Evolutionary conservation across 2,797 vertebrate genomes (phyloP).

Genomic region (Lepilemur septentrionalis): DNA sequence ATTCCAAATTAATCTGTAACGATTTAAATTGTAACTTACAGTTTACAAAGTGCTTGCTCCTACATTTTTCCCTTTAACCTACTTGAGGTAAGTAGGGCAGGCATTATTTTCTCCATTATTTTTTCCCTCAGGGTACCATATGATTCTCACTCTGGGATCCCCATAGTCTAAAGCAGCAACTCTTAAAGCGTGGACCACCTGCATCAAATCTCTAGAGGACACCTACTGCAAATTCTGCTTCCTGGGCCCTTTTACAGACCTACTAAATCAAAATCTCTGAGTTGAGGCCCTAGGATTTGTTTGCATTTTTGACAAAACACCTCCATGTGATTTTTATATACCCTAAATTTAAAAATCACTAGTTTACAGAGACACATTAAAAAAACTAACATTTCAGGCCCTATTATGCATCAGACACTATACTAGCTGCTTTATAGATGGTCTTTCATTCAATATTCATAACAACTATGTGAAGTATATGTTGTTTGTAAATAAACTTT

Average conservation of each 20-base stretch:
- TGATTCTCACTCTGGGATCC: not conserved
- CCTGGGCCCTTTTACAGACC: not conserved
- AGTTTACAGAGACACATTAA: not conserved
- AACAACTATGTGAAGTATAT: not conserved
- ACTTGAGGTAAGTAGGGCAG: slow-evolving; percentile 21
- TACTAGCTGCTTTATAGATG: not conserved
- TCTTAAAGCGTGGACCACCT: not conserved
- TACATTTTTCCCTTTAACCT: slow-evolving; percentile 1
- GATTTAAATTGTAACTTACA: slow-evolving; percentile 55
- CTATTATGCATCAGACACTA: not conserved
- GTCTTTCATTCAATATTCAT: not conserved
- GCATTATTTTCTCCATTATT: not conserved
- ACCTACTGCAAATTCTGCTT: not conserved
- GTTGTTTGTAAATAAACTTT: not conserved
- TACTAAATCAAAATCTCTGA: slow-evolving; percentile 6
- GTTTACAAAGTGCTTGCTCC: slow-evolving; percentile 22
- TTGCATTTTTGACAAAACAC: not conserved
- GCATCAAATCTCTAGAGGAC: not conserved
- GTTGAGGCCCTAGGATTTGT: not conserved
- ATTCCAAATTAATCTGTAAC: slow-evolving; percentile 60
- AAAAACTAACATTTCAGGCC: not conserved
- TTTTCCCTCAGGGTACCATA: not conserved
- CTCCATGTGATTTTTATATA: not conserved
- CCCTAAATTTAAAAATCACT: slow-evolving; percentile 12
- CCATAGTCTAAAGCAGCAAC: not conserved